Evolutionary conservation across 2,113 vertebrate genomes (phyloP).

Genomic region (Nothocercus julius): DNA sequence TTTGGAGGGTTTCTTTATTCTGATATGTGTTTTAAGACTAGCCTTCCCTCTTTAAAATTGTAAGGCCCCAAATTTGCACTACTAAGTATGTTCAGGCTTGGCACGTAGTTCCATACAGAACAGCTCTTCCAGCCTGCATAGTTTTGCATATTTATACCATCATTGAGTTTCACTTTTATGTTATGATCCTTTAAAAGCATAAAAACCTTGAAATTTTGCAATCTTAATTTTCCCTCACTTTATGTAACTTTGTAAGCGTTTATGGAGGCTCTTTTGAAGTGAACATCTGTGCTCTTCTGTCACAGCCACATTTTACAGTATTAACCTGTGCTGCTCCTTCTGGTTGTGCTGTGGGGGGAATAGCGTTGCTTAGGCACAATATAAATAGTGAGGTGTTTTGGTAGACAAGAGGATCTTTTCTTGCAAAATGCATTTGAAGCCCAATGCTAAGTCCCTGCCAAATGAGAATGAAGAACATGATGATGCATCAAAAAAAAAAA

Average conservation of each 20-base stretch:
- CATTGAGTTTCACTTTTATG: neutral
- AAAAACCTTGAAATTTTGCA: conserved; percentile 25
- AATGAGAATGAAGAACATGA: neutral
- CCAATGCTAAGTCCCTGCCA: neutral
- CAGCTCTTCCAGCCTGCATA: neutral
- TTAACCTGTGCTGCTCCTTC: neutral
- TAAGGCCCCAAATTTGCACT: neutral
- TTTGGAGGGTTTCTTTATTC: neutral
- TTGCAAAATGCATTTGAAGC: neutral
- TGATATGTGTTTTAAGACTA: neutral
- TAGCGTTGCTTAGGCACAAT: accelerated
- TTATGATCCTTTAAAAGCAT: neutral
- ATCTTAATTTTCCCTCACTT: neutral
- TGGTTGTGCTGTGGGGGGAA: neutral
- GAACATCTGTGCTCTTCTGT: neutral
- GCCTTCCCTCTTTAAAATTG: conserved; percentile 5
- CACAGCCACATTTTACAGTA: neutral
- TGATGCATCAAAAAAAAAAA: conserved; percentile 41
- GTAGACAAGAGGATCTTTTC: neutral
- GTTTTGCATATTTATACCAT: neutral
- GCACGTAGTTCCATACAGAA: neutral
- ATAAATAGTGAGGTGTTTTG: neutral
- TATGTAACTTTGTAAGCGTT: neutral
- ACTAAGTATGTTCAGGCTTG: neutral
- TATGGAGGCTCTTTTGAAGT: neutral